These are phyloP conservation scores for Heliconius melpomene DNA, from an alignment of 1,140 invertebrate genomes.

Conservation along the genomic window DNA sequence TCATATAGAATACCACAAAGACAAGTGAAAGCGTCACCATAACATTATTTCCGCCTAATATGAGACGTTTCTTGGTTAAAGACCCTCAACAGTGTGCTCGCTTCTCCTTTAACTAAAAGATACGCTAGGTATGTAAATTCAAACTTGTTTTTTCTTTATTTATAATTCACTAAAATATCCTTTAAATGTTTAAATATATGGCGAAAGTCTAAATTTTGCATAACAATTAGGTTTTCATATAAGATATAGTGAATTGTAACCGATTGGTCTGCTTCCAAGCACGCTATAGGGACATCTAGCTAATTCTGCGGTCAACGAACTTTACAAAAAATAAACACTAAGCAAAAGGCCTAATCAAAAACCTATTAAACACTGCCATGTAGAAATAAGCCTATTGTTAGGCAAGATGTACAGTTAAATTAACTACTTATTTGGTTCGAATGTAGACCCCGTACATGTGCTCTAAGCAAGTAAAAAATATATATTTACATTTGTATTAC, in stretches of 20 bases:
- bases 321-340: conserved; percentile 11
- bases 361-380: conserved; percentile 12
- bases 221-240: not conserved
- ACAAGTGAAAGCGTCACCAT: not conserved
- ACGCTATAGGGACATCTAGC: conserved; percentile 32
- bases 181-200: too few relatives aligned
- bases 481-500: not conserved
- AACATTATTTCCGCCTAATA: not conserved
- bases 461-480: not conserved
- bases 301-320: conserved; percentile 14
- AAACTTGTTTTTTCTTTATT: not conserved
- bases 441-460: not conserved
- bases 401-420: not conserved
- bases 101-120: not conserved
- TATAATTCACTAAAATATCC: not conserved
- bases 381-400: not conserved
- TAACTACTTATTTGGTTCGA: not conserved
- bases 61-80: not conserved
- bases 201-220: not conserved
- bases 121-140: not conserved
- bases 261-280: conserved; percentile 18
- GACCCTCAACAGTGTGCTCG: not conserved
- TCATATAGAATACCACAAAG: not conserved
- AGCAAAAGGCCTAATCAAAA: conserved; percentile 3
- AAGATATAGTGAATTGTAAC: not conserved